Percentiles rank a stretch among this genome's conserved stretches.
Evolutionary conservation across 2,113 vertebrate genomes (phyloP).

Genomic region (Ictidomys tridecemlineatus): DNA sequence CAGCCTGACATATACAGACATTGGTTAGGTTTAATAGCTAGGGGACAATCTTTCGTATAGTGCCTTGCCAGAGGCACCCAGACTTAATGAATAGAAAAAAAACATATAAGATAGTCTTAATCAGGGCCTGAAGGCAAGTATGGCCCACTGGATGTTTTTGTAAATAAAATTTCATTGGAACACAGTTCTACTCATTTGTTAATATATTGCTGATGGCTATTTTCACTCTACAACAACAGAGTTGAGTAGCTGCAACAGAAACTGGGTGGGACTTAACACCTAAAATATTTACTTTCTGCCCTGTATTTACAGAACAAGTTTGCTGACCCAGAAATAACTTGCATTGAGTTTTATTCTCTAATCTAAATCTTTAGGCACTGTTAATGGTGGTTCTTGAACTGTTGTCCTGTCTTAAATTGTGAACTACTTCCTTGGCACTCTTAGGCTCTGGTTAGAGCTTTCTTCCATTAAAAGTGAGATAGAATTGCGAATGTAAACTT

Average conservation of each 20-base stretch:
- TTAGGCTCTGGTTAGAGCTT: background rate
- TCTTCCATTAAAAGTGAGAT: background rate
- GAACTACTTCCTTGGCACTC: background rate
- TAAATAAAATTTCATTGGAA: slow-evolving; percentile 14
- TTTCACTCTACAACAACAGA: background rate
- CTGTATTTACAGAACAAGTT: background rate
- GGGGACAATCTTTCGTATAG: background rate
- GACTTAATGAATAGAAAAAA: slow-evolving; percentile 27
- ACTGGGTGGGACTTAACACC: background rate
- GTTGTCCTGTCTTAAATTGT: background rate
- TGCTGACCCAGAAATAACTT: background rate
- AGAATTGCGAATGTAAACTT: background rate
- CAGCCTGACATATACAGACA: background rate
- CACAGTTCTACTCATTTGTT: background rate
- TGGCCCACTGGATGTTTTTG: background rate
- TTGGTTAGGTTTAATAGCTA: background rate
- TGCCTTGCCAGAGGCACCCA: background rate
- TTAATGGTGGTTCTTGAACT: background rate
- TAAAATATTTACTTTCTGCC: background rate
- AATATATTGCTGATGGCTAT: background rate
- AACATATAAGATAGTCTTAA: background rate
- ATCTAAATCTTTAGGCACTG: background rate
- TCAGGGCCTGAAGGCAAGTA: background rate
- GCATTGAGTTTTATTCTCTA: background rate
- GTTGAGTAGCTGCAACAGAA: background rate